Conservation (phyloP, 2,888 invertebrate species). For the Drosophila mimica region DNA sequence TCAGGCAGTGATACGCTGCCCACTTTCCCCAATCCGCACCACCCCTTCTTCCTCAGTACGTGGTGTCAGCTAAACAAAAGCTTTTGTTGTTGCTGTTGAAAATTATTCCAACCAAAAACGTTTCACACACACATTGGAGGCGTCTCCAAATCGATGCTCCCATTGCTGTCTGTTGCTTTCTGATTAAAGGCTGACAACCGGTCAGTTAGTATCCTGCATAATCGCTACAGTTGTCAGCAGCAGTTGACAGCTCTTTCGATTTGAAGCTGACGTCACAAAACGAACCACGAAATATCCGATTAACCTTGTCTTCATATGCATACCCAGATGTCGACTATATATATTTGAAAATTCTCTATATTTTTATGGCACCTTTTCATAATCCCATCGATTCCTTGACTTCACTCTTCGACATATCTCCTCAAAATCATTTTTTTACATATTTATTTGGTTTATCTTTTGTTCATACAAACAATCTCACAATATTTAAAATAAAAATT, state of each 20-base stretch:
- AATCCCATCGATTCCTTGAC: background rate
- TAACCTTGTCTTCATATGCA: background rate
- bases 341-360: background rate
- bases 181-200: constrained; percentile 5
- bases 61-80: constrained; percentile 53
- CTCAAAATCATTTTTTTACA: background rate
- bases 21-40: background rate
- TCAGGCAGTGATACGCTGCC: constrained; percentile 5
- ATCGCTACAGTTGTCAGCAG: constrained; percentile 25
- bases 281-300: background rate
- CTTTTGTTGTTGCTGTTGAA: constrained; percentile 37
- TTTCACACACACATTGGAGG: constrained; percentile 4
- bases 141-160: constrained; percentile 29
- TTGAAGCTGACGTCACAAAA: too few species aligned
- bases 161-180: constrained; percentile 18
- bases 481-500: background rate
- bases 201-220: constrained; percentile 27
- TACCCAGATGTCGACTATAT: background rate
- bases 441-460: background rate
- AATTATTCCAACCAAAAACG: constrained; percentile 31
- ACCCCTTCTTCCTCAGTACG: background rate
- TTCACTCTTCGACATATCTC: background rate
- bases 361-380: background rate
- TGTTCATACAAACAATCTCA: too few species aligned
- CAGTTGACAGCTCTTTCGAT: constrained; percentile 20